Conservation (phyloP, 1,140 invertebrate species). For the Lepidotrigona ventralis region DNA sequence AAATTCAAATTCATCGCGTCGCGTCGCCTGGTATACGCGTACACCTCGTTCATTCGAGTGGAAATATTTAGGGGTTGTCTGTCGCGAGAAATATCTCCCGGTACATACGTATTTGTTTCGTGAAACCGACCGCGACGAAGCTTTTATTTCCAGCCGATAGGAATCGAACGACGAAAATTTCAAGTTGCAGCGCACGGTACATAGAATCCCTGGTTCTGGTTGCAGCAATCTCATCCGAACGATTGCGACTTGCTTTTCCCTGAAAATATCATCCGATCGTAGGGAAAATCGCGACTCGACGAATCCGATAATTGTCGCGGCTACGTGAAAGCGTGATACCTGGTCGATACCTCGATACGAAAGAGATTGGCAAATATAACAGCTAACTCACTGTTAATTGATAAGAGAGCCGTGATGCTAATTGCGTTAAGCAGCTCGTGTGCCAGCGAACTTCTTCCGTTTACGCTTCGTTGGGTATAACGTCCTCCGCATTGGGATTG, state of each 20-base stretch:
- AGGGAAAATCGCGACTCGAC: not conserved
- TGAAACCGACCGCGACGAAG: not conserved
- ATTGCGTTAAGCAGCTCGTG: not conserved
- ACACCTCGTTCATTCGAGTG: not conserved
- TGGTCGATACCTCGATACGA: not conserved
- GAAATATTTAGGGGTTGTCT: not conserved
- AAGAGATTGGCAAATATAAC: too few relatives aligned
- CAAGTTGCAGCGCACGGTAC: too few relatives aligned
- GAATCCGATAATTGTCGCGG: not conserved
- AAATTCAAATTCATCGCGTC: not conserved
- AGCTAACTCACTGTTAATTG: not conserved
- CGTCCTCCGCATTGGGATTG: constrained; percentile 13
- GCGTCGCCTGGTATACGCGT: too few relatives aligned
- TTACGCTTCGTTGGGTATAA: not conserved
- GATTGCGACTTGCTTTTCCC: not conserved
- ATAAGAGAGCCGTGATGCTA: not conserved
- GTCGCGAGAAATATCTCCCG: not conserved
- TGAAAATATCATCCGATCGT: not conserved
- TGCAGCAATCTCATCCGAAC: not conserved
- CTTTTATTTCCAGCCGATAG: constrained; percentile 2
- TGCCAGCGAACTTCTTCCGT: not conserved
- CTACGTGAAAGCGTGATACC: not conserved
- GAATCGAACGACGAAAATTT: not conserved
- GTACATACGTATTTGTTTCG: not conserved
- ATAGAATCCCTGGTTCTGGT: not conserved